Evolutionary conservation across 2,888 invertebrate genomes (phyloP), one percentile per base, ranked within the genome.

Genomic region (Hoplodrina blanda): DNA sequence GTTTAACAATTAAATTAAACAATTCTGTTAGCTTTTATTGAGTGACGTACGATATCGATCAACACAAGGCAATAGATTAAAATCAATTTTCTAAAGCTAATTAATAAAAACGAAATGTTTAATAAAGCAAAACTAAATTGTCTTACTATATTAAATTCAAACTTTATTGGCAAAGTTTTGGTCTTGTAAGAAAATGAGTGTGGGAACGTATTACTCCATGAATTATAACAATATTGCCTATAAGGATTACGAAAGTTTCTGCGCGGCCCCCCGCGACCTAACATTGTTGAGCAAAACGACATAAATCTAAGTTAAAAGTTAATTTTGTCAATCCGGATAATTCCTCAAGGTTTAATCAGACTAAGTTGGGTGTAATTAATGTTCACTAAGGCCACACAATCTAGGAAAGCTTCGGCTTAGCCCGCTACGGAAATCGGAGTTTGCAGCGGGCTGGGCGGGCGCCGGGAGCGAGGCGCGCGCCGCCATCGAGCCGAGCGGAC

Each of bases 311-410:
- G 94, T 95, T 95, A 95, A 95, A 95, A 95, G 95, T 95, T 95
- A 96, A 95, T 96, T 96, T 95, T 94, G 94, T 95, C 95, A 95
- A 95, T 95, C 94, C 93, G 93, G 92, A 94, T 96, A 95, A 96
- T 95, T 94, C 95, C 95, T 95, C 94, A 94, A 94, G 95, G 94
- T 95, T 96, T 96, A 96, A 95, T 95, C 95, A 95, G 95, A 93
- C 93, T 95, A 94, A 95, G 95, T 96, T 95, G 91, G 93, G 92
- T 94, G 94, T 95, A 96, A 96, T 96, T 95, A 95, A 96, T 95
- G 95, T 95, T 96, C 95, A 92, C 91, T 95, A 94, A 94, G 95
- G 94, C 94, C 94, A 93, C 94, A 95, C 94, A 93, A 94, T 95
- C 94, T 93, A 94, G 93, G 94, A 92, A 92, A 94, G 95, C 94